These are phyloP conservation scores for Coelopa frigida DNA, from an alignment of 1,140 invertebrate genomes.

Conservation along the genomic window DNA sequence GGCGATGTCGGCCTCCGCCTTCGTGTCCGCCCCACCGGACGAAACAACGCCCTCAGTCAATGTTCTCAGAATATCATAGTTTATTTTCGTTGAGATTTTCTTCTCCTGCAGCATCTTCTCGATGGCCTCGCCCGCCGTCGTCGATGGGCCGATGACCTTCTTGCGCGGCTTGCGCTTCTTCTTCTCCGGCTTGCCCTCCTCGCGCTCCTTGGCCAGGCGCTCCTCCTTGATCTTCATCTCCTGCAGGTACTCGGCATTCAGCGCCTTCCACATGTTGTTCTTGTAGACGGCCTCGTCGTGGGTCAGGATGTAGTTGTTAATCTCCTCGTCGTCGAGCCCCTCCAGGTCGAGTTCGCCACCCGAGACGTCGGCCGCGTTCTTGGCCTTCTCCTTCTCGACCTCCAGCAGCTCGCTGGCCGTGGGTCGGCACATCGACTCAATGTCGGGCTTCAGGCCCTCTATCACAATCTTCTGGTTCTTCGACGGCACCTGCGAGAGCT, in stretches of 20 bases:
- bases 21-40: conserved; percentile 12
- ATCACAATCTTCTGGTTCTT: conserved; percentile 20
- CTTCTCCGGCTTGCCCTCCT: conserved; percentile 72
- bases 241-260: conserved; percentile 77
- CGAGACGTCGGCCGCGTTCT: conserved; percentile 26
- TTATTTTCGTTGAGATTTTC: conserved; percentile 93
- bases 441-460: conserved; percentile 37
- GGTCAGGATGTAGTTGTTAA: conserved; percentile 80
- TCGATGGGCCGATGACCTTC: conserved; percentile 57
- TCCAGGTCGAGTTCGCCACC: conserved; percentile 68
- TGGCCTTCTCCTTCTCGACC: conserved; percentile 32
- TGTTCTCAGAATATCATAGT: conserved; percentile 92
- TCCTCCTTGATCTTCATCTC: conserved; percentile 81
- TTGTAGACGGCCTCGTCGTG: conserved; percentile 73
- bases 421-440: conserved; percentile 37
- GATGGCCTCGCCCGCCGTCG: conserved; percentile 85
- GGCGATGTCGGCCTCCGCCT: not conserved
- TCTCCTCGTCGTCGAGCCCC: conserved; percentile 80
- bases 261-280: conserved; percentile 71
- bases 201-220: conserved; percentile 60
- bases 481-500: conserved; percentile 12
- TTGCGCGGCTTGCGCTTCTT: conserved; percentile 60
- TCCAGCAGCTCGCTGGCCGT: conserved; percentile 30
- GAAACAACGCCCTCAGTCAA: conserved; percentile 29
- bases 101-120: conserved; percentile 93